These are phyloP conservation scores for Bucorvus abyssinicus DNA, from an alignment of 2,797 vertebrate genomes.

Conservation along the genomic window DNA sequence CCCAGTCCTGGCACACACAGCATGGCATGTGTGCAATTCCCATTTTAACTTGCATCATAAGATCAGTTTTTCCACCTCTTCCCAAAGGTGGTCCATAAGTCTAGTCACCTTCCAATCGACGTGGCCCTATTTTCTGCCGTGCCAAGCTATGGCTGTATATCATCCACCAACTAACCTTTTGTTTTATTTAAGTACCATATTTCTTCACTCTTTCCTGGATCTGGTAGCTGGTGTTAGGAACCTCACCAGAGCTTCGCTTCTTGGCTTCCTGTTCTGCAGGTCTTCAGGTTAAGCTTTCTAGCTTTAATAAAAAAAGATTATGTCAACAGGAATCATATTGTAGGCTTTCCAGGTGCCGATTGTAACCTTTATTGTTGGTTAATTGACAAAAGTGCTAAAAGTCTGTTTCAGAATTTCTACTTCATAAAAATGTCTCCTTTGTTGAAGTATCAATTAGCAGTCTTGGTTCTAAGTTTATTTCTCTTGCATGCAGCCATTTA, in stretches of 20 bases:
- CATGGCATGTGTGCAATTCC: background rate
- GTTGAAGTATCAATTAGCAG: constrained; percentile 52
- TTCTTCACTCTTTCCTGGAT: background rate
- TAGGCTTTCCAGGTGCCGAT: background rate
- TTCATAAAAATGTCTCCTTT: constrained; percentile 59
- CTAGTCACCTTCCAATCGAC: background rate
- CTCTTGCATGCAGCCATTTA: constrained; percentile 23
- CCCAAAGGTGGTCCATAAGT: background rate
- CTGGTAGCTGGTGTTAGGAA: background rate
- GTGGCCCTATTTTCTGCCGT: background rate
- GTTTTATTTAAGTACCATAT: background rate
- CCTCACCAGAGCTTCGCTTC: background rate
- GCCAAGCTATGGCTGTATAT: background rate
- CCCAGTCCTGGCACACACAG: background rate
- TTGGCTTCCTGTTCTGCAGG: background rate
- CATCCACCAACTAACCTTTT: background rate
- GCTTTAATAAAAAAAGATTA: constrained; percentile 23
- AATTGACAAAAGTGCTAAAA: constrained; percentile 56
- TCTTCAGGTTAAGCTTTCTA: constrained; percentile 24
- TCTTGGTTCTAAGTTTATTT: constrained; percentile 60
- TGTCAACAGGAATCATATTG: background rate
- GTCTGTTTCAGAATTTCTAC: constrained; percentile 40
- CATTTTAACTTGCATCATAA: background rate
- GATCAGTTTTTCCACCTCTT: background rate
- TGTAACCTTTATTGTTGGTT: constrained; percentile 47